These are phyloP conservation scores for Automeris io DNA, from an alignment of 2,888 invertebrate genomes.

Conservation along the genomic window DNA sequence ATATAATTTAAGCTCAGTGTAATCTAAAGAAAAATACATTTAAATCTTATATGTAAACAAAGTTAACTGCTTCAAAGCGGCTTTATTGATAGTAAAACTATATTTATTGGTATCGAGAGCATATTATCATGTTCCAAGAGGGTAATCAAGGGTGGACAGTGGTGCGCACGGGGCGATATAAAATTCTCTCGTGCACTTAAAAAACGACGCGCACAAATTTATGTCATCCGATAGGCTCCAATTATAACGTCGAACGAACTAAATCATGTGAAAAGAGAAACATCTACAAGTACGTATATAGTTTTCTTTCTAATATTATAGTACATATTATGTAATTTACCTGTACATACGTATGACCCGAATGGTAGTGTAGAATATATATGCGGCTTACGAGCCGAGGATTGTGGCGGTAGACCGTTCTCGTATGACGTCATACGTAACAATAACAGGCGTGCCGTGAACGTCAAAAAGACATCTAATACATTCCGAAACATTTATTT, in stretches of 20 bases:
- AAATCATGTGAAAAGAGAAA: constrained; percentile 40
- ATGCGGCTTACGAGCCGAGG: constrained; percentile 51
- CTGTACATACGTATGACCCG: constrained; percentile 74
- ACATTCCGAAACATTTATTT: too few relatives aligned
- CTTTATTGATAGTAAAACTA: constrained; percentile 3
- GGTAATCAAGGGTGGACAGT: constrained; percentile 4
- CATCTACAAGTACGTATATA: constrained; percentile 49
- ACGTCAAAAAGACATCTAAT: too few relatives aligned
- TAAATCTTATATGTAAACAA: constrained; percentile 7
- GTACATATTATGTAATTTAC: constrained; percentile 61
- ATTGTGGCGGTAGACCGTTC: constrained; percentile 38
- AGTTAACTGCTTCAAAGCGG: constrained; percentile 5
- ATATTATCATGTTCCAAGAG: constrained; percentile 6
- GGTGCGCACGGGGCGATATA: constrained; percentile 17
- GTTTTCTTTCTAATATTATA: constrained; percentile 57
- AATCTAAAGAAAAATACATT: constrained; percentile 5
- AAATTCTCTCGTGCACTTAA: constrained; percentile 12
- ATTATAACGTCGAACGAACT: constrained; percentile 36
- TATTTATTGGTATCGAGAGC: constrained; percentile 9
- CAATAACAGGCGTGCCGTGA: too few relatives aligned
- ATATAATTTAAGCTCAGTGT: constrained; percentile 4
- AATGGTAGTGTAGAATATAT: constrained; percentile 56
- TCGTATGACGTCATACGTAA: constrained; percentile 63
- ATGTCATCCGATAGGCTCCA: constrained; percentile 56
- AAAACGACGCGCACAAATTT: constrained; percentile 54